A percentile compares a stretch with the other conserved stretches of the same genome.
Evolutionary conservation across 2,113 vertebrate genomes (phyloP).

Genomic region (Perca schrenkii): DNA sequence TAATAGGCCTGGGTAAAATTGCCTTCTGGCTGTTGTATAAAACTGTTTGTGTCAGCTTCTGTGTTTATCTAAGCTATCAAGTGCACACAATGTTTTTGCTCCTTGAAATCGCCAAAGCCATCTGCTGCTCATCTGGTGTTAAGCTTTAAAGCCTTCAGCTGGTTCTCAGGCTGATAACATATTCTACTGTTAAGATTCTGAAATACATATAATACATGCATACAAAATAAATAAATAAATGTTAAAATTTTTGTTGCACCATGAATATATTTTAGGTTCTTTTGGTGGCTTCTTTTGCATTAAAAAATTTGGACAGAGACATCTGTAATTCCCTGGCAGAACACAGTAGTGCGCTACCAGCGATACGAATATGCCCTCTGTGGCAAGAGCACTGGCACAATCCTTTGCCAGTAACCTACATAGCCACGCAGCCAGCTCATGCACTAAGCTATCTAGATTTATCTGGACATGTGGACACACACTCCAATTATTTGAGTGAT

Average conservation of each 20-base stretch:
- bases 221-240: not conserved
- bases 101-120: constrained; percentile 69
- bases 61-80: constrained; percentile 12
- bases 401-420: not conserved
- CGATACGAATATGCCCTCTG: not conserved
- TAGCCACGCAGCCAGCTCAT: constrained; percentile 18
- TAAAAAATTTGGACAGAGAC: not conserved
- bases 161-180: constrained; percentile 25
- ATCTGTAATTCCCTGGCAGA: not conserved
- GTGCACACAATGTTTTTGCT: not conserved
- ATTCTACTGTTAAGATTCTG: not conserved
- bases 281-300: not conserved
- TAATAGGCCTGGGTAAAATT: not conserved
- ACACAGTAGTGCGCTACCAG: not conserved
- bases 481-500: constrained; percentile 41
- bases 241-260: not conserved
- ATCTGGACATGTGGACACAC: constrained; percentile 2
- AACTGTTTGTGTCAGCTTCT: not conserved
- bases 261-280: not conserved
- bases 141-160: constrained; percentile 52
- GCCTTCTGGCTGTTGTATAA: not conserved
- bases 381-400: not conserved
- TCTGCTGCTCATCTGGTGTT: constrained; percentile 52
- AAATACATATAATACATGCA: not conserved
- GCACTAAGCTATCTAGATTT: not conserved